Evolutionary conservation across 2,888 invertebrate genomes (phyloP).

Genomic region (Ornithoptera priamus): DNA sequence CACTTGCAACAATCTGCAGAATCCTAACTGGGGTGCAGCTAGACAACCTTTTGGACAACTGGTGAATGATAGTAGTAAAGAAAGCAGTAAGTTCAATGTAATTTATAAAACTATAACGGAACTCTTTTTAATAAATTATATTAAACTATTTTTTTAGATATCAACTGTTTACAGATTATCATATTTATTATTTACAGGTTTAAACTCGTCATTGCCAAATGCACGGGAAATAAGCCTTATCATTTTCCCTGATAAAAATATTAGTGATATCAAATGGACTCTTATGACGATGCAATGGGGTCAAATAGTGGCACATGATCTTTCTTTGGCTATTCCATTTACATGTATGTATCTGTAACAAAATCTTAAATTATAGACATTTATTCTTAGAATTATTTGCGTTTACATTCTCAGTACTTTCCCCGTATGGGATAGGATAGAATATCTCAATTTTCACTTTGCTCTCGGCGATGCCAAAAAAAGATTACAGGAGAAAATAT

Average conservation of each 20-base stretch:
- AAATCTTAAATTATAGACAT: not conserved
- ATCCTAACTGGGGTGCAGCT: conserved; percentile 87
- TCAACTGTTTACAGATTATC: not conserved
- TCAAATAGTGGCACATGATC: conserved; percentile 25
- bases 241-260: conserved; percentile 1
- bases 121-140: not conserved
- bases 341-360: not conserved
- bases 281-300: conserved; percentile 23
- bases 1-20: conserved; percentile 90
- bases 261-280: conserved; percentile 10
- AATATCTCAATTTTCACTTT: too few species aligned
- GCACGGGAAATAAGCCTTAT: conserved; percentile 6
- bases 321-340: not conserved
- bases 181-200: not conserved
- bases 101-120: not conserved
- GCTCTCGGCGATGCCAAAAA: too few species aligned
- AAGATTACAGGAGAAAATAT: too few species aligned
- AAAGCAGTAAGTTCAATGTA: conserved; percentile 14
- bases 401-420: too few species aligned
- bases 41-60: conserved; percentile 73
- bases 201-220: conserved; percentile 15
- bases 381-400: too few species aligned
- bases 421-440: too few species aligned
- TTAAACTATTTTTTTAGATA: not conserved
- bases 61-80: not conserved